Conservation (phyloP, 2,113 vertebrate species). For the Montifringilla adamsi region DNA sequence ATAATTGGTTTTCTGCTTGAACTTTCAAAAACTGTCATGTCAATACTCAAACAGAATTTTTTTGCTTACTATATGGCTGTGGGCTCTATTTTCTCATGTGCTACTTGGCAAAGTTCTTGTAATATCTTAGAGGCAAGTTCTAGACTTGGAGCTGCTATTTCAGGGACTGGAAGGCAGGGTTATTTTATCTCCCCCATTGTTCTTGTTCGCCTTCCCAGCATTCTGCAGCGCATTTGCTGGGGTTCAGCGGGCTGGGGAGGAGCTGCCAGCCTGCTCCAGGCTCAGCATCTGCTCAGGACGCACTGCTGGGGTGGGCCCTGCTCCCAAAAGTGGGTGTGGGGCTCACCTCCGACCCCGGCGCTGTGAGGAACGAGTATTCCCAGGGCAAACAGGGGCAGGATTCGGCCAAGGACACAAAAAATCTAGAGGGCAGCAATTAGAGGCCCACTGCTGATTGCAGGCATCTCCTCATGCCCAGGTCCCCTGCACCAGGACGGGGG, state of each 20-base stretch:
- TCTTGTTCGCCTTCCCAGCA: background rate
- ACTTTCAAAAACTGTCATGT: slow-evolving; percentile 92
- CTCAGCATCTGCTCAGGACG: background rate
- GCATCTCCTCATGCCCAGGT: background rate
- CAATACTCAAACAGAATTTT: slow-evolving; percentile 90
- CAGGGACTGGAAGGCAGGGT: slow-evolving; percentile 58
- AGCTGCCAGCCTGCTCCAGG: background rate
- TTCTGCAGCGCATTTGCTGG: background rate
- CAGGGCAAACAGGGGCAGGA: background rate
- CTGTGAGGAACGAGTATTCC: background rate
- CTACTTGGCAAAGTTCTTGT: slow-evolving; percentile 87
- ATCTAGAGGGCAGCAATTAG: fast-evolving
- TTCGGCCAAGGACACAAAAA: background rate
- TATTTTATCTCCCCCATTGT: slow-evolving; percentile 52
- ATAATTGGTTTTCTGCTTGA: slow-evolving; percentile 94
- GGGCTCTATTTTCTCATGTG: slow-evolving; percentile 84
- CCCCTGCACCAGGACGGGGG: background rate
- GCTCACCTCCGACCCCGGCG: background rate
- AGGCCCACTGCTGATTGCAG: background rate
- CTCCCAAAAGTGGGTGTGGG: background rate
- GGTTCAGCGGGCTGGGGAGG: background rate
- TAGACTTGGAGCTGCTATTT: slow-evolving; percentile 74
- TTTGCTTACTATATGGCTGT: slow-evolving; percentile 83
- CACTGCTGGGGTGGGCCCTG: background rate
- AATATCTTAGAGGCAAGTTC: slow-evolving; percentile 84